phyloP scores from a whole-genome alignment of 35 echinoderm and acorn worm genomes.

The Heliocidaris erythrogramma region DNA sequence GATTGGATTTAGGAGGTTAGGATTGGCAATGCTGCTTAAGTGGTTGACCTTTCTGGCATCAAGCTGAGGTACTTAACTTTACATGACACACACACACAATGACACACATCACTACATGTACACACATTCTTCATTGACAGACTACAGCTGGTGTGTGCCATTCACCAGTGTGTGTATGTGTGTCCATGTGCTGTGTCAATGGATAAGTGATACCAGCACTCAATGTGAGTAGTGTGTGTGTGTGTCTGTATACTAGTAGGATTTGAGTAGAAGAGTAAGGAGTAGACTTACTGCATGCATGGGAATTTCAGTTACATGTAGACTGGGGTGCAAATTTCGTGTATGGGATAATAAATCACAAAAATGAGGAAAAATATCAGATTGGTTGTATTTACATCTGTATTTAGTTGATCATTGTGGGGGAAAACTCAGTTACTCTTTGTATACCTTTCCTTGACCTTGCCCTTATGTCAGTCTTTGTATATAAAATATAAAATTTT shows the following conservation, averaged over 20 bases:
- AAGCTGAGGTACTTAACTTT: constrained; percentile 39
- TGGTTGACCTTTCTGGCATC: constrained; percentile 44
- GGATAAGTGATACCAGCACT: background rate
- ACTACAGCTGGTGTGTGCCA: background rate
- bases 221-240: constrained; percentile 16
- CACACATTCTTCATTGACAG: background rate
- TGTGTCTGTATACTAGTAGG: background rate
- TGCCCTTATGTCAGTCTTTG: too few relatives aligned
- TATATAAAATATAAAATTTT: too few relatives aligned
- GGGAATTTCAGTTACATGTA: background rate
- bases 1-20: constrained; percentile 23
- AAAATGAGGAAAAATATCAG: too few relatives aligned
- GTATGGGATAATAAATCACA: background rate
- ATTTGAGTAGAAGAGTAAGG: constrained; percentile 20
- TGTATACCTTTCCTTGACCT: too few relatives aligned
- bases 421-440: too few relatives aligned
- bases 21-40: constrained; percentile 49
- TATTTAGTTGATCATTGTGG: too few relatives aligned
- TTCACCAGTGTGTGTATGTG: background rate
- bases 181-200: constrained; percentile 4
- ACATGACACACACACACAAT: constrained; percentile 40
- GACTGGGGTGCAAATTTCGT: background rate
- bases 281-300: background rate
- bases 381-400: too few relatives aligned
- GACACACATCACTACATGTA: too few relatives aligned